A percentile compares a stretch with the other conserved stretches of the same genome.
Conservation (phyloP, 2,888 invertebrate genomes). For the Luperina nickerlii region DNA sequence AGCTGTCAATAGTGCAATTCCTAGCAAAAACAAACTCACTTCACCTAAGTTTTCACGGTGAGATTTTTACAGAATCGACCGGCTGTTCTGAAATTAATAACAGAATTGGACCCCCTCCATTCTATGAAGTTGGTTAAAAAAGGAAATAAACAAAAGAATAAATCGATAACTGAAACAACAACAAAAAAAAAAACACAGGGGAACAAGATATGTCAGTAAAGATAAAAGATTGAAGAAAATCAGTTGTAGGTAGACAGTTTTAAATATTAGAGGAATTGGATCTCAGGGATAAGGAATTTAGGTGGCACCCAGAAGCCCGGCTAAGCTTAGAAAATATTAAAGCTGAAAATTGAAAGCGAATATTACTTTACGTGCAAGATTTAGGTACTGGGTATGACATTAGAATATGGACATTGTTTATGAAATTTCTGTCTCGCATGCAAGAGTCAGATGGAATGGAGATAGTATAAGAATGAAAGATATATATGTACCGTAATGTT, state of each 20-base stretch:
- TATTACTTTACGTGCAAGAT: slow-evolving; percentile 32
- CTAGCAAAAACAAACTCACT: too few relatives aligned
- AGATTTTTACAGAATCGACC: too few relatives aligned
- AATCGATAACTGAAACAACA: slow-evolving; percentile 2
- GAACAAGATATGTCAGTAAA: slow-evolving; percentile 6
- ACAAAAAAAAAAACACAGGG: neutral
- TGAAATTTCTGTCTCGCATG: slow-evolving; percentile 27
- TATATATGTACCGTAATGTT: neutral
- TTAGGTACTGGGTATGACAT: too few relatives aligned
- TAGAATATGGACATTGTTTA: too few relatives aligned
- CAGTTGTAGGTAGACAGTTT: neutral
- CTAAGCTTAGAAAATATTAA: slow-evolving; percentile 71
- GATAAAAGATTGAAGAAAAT: neutral
- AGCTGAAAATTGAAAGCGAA: slow-evolving; percentile 65
- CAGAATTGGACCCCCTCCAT: slow-evolving; percentile 13
- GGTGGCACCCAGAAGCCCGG: slow-evolving; percentile 71
- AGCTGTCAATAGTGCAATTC: too few relatives aligned
- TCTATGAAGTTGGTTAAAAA: slow-evolving; percentile 9
- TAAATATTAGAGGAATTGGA: slow-evolving; percentile 37
- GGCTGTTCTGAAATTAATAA: neutral
- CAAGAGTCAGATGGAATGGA: slow-evolving; percentile 22
- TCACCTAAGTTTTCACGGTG: too few relatives aligned
- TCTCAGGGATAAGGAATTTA: slow-evolving; percentile 48
- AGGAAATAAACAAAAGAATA: neutral
- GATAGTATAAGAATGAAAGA: neutral